A percentile compares a stretch with the other conserved stretches of the same genome.
These are phyloP conservation scores for Mesitornis unicolor DNA, from an alignment of 2,113 vertebrate genomes.

Conservation along the genomic window DNA sequence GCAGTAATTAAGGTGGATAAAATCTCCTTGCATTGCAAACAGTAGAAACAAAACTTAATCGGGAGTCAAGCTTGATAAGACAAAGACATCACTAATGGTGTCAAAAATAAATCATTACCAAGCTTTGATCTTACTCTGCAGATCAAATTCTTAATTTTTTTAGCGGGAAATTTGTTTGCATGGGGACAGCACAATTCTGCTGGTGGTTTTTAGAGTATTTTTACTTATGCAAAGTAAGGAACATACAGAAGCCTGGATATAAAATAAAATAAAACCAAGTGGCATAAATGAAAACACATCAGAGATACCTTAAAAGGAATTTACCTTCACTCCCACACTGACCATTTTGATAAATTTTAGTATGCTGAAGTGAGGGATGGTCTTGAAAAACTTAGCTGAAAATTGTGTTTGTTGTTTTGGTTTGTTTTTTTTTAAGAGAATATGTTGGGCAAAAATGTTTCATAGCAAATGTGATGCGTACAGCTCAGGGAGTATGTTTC, in stretches of 20 bases:
- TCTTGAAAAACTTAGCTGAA: neutral
- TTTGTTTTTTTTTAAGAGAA: neutral
- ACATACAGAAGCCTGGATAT: neutral
- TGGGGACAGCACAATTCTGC: neutral
- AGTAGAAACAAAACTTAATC: constrained; percentile 32
- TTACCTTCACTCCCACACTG: neutral
- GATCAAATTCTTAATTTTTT: neutral
- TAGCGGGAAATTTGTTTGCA: neutral
- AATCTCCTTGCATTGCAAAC: constrained; percentile 7
- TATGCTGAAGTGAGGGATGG: neutral
- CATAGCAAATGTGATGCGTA: neutral
- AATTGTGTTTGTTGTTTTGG: neutral
- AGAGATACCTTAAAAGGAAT: neutral
- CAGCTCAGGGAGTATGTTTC: constrained; percentile 10
- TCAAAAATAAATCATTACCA: neutral
- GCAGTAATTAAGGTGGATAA: constrained; percentile 33
- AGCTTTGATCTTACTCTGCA: neutral
- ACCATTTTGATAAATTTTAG: neutral
- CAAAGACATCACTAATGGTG: neutral
- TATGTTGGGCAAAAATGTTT: neutral
- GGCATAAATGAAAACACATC: neutral
- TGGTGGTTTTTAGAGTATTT: neutral
- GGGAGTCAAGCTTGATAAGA: neutral
- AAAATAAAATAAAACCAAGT: neutral
- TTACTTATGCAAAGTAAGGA: neutral